A percentile compares a stretch with the other conserved stretches of the same genome.
phyloP scores from a whole-genome alignment of 2,797 vertebrate genomes.

The Sylvia borin region DNA sequence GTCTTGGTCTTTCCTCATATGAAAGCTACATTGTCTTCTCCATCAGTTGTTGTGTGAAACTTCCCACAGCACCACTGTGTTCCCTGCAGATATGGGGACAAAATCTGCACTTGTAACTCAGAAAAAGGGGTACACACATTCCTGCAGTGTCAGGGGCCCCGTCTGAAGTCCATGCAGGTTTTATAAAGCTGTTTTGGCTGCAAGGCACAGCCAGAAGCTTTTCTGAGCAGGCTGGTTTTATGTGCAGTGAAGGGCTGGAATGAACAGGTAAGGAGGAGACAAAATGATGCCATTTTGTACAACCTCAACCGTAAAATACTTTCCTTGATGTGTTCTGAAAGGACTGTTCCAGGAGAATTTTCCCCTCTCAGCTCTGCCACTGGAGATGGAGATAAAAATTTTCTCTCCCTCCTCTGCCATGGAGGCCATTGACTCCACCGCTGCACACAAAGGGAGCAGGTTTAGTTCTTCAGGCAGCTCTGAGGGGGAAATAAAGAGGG shows the following conservation, averaged over 20 bases:
- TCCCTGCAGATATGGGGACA: not conserved
- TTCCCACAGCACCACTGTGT: not conserved
- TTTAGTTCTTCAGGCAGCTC: not conserved
- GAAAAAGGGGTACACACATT: not conserved
- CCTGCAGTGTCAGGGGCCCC: not conserved
- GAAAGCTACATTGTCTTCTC: rapidly evolving
- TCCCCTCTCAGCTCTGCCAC: not conserved
- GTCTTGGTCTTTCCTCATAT: not conserved
- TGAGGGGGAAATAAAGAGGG: not conserved
- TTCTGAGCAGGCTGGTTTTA: not conserved
- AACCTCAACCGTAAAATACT: not conserved
- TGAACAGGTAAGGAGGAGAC: not conserved
- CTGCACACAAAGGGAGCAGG: no score
- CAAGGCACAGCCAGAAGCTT: not conserved
- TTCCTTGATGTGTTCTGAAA: not conserved
- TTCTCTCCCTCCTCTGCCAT: no score
- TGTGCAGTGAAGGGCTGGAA: not conserved
- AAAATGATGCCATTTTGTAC: not conserved
- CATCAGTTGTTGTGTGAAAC: not conserved
- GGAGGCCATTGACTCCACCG: not conserved
- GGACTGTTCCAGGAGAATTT: not conserved
- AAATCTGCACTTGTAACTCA: rapidly evolving
- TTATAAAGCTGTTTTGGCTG: not conserved
- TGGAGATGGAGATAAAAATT: no score
- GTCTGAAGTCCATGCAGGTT: not conserved